These are phyloP conservation scores for Drosophila trichaetosa DNA, from an alignment of 2,888 invertebrate genomes.

Conservation along the genomic window DNA sequence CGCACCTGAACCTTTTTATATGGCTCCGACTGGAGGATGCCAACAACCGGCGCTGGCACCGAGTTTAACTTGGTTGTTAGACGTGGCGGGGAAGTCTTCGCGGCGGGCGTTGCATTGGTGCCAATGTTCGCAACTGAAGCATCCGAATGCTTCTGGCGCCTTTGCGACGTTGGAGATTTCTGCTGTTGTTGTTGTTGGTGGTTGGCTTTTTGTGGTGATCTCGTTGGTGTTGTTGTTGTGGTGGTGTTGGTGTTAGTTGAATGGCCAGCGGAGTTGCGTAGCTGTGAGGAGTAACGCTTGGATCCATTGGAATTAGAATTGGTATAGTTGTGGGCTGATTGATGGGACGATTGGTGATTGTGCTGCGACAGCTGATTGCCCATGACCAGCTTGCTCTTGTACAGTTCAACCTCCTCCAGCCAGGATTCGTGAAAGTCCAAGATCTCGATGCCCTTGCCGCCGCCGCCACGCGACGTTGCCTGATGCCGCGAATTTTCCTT, in stretches of 20 bases:
- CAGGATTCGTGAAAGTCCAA: conserved; percentile 84
- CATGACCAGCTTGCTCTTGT: conserved; percentile 81
- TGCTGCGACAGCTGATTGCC: conserved; percentile 76
- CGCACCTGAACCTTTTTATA: conserved; percentile 77
- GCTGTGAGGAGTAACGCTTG: conserved; percentile 11
- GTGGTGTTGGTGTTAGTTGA: not conserved
- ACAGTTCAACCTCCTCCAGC: conserved; percentile 84
- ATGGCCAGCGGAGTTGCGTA: conserved; percentile 52
- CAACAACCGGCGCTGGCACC: conserved; percentile 51
- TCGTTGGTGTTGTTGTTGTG: conserved; percentile 14
- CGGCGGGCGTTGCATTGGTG: conserved; percentile 27
- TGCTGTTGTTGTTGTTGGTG: conserved; percentile 27
- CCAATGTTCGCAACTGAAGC: conserved; percentile 24
- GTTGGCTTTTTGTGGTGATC: not conserved
- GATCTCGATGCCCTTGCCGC: conserved; percentile 81
- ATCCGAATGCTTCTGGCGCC: conserved; percentile 46
- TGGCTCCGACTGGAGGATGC: conserved; percentile 67
- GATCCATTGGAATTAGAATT: conserved; percentile 10
- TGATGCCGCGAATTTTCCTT: conserved; percentile 77
- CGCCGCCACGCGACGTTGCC: conserved; percentile 17
- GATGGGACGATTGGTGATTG: conserved; percentile 50
- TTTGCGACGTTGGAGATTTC: conserved; percentile 42
- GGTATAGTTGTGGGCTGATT: conserved; percentile 21
- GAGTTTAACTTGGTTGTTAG: conserved; percentile 45
- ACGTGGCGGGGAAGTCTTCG: conserved; percentile 44